Percentiles rank a stretch among this genome's conserved stretches.
Conservation (phyloP, 23 tunicate species). For the Botrylloides violaceus region DNA sequence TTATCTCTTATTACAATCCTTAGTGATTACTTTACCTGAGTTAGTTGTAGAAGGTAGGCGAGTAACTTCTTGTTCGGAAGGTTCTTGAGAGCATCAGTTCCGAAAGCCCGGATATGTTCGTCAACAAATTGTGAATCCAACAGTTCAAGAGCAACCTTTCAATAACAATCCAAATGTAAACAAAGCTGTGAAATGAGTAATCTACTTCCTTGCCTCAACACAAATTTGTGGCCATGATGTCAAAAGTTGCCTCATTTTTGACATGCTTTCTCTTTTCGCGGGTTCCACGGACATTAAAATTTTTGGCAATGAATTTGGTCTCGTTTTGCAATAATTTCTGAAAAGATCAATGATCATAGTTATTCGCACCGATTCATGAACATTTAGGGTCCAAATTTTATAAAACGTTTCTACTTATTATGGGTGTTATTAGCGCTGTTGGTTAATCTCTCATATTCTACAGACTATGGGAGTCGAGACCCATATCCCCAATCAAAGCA, state of each 20-base stretch:
- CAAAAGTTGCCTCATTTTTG: slow-evolving; percentile 44
- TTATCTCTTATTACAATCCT: too few relatives aligned
- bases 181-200: background rate
- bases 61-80: slow-evolving; percentile 60
- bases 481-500: too few relatives aligned
- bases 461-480: too few relatives aligned
- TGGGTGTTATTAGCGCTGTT: too few relatives aligned
- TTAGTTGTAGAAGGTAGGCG: slow-evolving; percentile 66
- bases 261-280: slow-evolving; percentile 60
- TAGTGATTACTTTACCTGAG: slow-evolving; percentile 67
- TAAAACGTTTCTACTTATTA: too few relatives aligned
- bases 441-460: too few relatives aligned
- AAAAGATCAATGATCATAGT: too few relatives aligned
- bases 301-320: slow-evolving; percentile 66
- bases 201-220: slow-evolving; percentile 45
- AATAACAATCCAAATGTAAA: background rate
- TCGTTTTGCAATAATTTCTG: slow-evolving; percentile 52
- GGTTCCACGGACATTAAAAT: slow-evolving; percentile 59
- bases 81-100: slow-evolving; percentile 48
- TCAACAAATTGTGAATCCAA: slow-evolving; percentile 67
- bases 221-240: slow-evolving; percentile 57
- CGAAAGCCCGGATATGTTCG: slow-evolving; percentile 74
- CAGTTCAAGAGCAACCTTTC: slow-evolving; percentile 73
- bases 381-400: too few relatives aligned
- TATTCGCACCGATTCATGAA: too few relatives aligned